Percentiles rank a stretch among this genome's conserved stretches.
These are phyloP conservation scores for Xenops minutus DNA, from an alignment of 2,797 vertebrate genomes.

Conservation along the genomic window DNA sequence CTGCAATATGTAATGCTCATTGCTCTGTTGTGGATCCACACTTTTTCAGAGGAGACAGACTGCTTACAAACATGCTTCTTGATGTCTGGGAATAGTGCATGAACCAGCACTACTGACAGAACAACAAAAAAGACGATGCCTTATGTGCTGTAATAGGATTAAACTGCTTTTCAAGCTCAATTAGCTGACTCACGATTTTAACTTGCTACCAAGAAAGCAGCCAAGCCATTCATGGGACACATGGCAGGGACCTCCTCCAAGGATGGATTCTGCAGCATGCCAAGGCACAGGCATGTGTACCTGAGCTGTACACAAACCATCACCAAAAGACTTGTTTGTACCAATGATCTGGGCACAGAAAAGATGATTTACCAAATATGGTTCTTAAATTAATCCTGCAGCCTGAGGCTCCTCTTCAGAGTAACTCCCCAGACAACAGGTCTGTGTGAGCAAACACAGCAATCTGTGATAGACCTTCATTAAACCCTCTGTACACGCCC, in stretches of 20 bases:
- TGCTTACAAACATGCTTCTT: background rate
- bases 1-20: background rate
- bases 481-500: background rate
- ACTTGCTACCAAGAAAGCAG: background rate
- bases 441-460: background rate
- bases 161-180: slow-evolving; percentile 15
- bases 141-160: slow-evolving; percentile 8
- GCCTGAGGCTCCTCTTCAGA: background rate
- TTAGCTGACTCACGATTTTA: slow-evolving; percentile 42
- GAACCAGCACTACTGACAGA: background rate
- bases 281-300: background rate
- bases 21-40: background rate
- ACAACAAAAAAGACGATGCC: background rate
- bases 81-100: background rate
- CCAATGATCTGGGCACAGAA: background rate
- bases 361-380: background rate
- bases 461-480: background rate
- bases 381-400: background rate
- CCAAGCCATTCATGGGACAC: background rate
- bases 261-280: background rate
- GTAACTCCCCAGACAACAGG: background rate
- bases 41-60: background rate
- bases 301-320: background rate
- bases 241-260: background rate
- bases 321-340: background rate